Conservation (phyloP, 2,113 vertebrate species). For the Empidonax alnorum region DNA sequence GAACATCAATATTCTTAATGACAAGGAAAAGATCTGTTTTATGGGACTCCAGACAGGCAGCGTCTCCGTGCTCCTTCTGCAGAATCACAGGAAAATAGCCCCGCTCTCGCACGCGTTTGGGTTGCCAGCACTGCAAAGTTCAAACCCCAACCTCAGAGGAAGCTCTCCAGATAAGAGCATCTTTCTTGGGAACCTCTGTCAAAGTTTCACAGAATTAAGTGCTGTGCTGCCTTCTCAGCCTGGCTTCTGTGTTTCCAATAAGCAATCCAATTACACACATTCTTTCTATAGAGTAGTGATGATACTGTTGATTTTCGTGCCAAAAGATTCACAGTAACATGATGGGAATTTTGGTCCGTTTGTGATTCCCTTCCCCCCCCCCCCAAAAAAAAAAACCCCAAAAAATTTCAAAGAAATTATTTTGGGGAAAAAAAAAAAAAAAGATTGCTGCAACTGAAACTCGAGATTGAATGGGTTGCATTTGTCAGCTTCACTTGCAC, state of each 20-base stretch:
- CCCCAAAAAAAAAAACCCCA: background rate
- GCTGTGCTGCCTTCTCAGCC: background rate
- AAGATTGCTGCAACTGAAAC: background rate
- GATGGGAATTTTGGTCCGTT: slow-evolving; percentile 26
- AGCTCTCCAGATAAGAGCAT: slow-evolving; percentile 12
- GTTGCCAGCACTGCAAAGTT: background rate
- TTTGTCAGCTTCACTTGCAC: slow-evolving; percentile 23
- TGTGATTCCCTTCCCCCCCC: background rate
- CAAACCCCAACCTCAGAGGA: background rate
- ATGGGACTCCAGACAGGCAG: slow-evolving; percentile 81
- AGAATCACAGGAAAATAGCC: slow-evolving; percentile 55
- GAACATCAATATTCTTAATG: slow-evolving; percentile 95
- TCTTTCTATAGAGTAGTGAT: slow-evolving; percentile 53
- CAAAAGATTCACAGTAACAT: slow-evolving; percentile 48
- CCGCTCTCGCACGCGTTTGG: background rate
- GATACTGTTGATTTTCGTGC: slow-evolving; percentile 40
- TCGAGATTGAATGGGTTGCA: background rate
- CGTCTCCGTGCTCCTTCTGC: slow-evolving; percentile 59
- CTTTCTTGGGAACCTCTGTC: slow-evolving; percentile 25
- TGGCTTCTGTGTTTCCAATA: slow-evolving; percentile 54
- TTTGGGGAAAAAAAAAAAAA: background rate
- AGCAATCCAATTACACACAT: slow-evolving; percentile 33
- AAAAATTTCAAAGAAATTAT: background rate
- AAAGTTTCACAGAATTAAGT: slow-evolving; percentile 49
- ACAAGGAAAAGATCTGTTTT: slow-evolving; percentile 86